These are phyloP conservation scores for Mugil cephalus DNA, from an alignment of 2,113 vertebrate species.

Conservation along the genomic window DNA sequence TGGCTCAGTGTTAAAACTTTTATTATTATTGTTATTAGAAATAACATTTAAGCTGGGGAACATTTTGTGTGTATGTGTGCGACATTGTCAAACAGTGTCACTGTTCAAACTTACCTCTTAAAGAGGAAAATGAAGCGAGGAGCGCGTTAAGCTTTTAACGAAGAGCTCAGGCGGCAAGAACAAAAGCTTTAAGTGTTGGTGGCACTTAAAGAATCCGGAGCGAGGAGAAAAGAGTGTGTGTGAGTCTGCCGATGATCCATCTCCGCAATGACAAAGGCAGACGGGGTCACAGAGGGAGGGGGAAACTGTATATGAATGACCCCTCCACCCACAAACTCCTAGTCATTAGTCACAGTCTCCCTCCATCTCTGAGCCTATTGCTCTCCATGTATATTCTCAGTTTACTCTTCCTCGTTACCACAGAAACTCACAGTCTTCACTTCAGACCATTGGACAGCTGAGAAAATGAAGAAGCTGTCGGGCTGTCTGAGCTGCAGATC, in stretches of 20 bases:
- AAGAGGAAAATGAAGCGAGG: no score
- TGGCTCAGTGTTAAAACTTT: no score
- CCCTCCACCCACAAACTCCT: conserved; percentile 60
- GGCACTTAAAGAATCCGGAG: conserved; percentile 44
- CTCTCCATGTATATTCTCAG: conserved; percentile 25
- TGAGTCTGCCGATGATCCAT: conserved; percentile 72
- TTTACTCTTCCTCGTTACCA: conserved; percentile 48
- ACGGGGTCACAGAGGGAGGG: conserved; percentile 69
- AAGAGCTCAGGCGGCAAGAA: conserved; percentile 54
- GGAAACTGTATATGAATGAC: conserved; percentile 76
- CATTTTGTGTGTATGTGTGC: no score
- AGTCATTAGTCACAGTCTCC: conserved; percentile 68
- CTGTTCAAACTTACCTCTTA: no score
- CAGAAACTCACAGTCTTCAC: conserved; percentile 48
- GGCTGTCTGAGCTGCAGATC: conserved; percentile 28
- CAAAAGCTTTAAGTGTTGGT: conserved; percentile 52
- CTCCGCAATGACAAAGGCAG: conserved; percentile 64
- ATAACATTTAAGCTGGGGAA: no score
- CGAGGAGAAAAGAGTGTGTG: conserved; percentile 24
- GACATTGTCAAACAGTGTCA: not conserved
- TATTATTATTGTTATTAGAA: no score
- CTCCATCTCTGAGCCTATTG: conserved; percentile 22
- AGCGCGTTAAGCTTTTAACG: conserved; percentile 31
- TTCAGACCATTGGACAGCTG: conserved; percentile 59
- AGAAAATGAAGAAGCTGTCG: conserved; percentile 69